phyloP scores from a whole-genome alignment of 2,797 vertebrate species.

The Syngnathus acus region DNA sequence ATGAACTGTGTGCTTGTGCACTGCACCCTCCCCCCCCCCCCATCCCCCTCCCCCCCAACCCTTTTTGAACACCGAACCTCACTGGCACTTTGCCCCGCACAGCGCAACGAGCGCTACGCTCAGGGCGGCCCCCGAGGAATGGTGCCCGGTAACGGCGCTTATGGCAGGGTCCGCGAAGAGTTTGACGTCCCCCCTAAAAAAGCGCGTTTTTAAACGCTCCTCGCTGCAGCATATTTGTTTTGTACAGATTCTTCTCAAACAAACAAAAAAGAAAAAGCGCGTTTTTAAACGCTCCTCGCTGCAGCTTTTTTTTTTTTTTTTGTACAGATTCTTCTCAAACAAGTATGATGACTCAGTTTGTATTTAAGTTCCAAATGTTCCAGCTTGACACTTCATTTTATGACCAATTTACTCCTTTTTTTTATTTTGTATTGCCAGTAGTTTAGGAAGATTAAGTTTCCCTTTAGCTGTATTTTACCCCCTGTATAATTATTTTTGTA shows the following conservation, averaged over 20 bases:
- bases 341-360: conserved; percentile 49
- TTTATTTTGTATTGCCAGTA: conserved; percentile 69
- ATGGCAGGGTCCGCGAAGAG: conserved; percentile 97
- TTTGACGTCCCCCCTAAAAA: conserved; percentile 98
- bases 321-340: conserved; percentile 55
- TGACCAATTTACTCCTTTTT: conserved; percentile 53
- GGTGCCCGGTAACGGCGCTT: conserved; percentile 78
- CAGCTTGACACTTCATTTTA: conserved; percentile 76
- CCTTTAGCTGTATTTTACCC: conserved; percentile 50
- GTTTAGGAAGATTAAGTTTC: conserved; percentile 45
- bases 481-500: conserved; percentile 66
- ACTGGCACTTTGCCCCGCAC: conserved; percentile 56
- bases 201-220: conserved; percentile 84
- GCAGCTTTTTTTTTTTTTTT: conserved; percentile 34
- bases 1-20: conserved; percentile 65
- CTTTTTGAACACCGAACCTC: conserved; percentile 48
- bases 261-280: conserved; percentile 79
- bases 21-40: conserved; percentile 37
- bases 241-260: conserved; percentile 55
- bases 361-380: conserved; percentile 80
- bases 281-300: conserved; percentile 78
- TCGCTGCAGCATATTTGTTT: conserved; percentile 46
- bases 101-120: conserved; percentile 97
- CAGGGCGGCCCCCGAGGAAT: conserved; percentile 91
- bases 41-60: conserved; percentile 52